Base-by-base conservation (phyloP, 2,113 vertebrate species). In the Ginglymostoma cirratum region DNA sequence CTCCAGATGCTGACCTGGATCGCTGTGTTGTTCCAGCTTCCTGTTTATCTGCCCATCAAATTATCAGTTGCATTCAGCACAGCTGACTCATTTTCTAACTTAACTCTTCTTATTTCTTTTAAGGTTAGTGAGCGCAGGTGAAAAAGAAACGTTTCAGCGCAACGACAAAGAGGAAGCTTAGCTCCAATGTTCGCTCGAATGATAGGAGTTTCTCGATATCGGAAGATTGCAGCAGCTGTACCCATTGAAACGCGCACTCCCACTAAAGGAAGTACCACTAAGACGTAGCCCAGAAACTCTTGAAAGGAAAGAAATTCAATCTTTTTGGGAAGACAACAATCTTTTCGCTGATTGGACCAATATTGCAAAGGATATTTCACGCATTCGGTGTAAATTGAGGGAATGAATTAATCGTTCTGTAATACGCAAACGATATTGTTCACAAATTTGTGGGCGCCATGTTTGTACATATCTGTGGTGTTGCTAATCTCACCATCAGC, bases 131-230 rank as follows among this genome's bases (percentile, higher is more conserved):
- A 96, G 95, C 96, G 96, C 34, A 97, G 96, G 52, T 48, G 48
- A 48, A 48, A 96, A 96, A 24, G 95, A 96, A 96, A 67, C 0
- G 45, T 23, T 52, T 48, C 48, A 97, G 93, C 2, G 94, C 95
- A 27, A 70, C n/a, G n/a, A 97, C 95, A 0, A 96, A 96, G 10
- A 97, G 85, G 90, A 96, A 96, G 23, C 96, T 97, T 48, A 97
- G 96, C 45, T 87, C 96, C 0, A 80, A 94, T 96, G 94, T 94
- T n/a, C 5, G 95, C 95, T 27, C 52, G 78, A 30, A 95, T 70
- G 2, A 95, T 38, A 8, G 95, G 95, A 42, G 70, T 95, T 66
- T 95, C 48, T 38, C 45, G 65, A 48, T 80, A 61, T 5, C 10
- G 69, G 69, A 52, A 52, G 76, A 95, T 78, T 30, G 80, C 30